Evolutionary conservation across 2,888 invertebrate species (phyloP), one percentile per base, ranked within the genome.

Genomic region (Monochamus alternatus): DNA sequence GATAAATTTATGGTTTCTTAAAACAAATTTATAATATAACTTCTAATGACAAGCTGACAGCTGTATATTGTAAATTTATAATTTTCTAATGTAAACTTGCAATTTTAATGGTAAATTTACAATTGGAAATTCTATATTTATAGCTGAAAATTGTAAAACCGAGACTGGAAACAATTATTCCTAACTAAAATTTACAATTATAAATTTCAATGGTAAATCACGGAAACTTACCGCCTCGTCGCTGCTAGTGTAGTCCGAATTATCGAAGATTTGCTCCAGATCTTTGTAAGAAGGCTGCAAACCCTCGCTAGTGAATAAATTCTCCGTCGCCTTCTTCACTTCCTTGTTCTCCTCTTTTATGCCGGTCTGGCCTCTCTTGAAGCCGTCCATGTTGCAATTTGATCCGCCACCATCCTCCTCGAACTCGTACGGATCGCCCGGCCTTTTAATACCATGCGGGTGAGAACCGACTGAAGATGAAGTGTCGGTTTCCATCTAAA

Each of bases 221-320:
- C 7, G 5, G 7, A 38, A 38, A 90, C 92, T 93, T 91, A 95
- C 95, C 88, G 95, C 93, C 91, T 96, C 97, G 89, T 97, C 96
- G 86, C 95, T 95, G 87, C 95, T 95, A 76, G 96, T 95, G 86
- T 96, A 95, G 90, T 96, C 96, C 0, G 96, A 96, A 88, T 97
- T 96, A 88, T 97, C 96, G 90, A 98, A 98, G 86, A 98, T 94
- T 89, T 98, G 96, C 86, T 98, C 98, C 82, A 98, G 92, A 90
- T 98, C 98, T 87, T 95, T 95, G 83, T 94, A 93, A 60, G 96
- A 96, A 60, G 97, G 95, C 88, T 95, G 95, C 51, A 98, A 92
- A 43, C 98, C 98, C 90, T 97, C 96, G 83, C 94, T 95, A 60
- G 96, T 96, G 87, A 94, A 96, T 51, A 97, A 90, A 88, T 95